Evolutionary conservation across 2,113 vertebrate species (phyloP), one percentile per base, ranked within the genome.

Genomic region (Picathartes gymnocephalus): DNA sequence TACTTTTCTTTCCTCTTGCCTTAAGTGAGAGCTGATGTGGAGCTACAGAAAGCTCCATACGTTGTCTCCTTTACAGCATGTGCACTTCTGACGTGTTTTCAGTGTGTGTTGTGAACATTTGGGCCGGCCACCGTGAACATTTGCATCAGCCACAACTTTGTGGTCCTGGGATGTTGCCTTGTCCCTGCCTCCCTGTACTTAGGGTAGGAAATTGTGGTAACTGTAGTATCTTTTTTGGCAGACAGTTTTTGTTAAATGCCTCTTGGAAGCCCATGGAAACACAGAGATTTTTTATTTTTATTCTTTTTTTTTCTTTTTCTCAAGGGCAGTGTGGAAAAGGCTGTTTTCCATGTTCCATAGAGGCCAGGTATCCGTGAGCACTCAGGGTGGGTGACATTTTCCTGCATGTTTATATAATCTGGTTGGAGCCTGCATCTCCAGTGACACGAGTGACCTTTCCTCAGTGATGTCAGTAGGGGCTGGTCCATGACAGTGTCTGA

Each of bases 131-230:
- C 68, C 15, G 0, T 27, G 71, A 88, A 44, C 20, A 27, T 86
- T 91, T 82, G 35, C 66, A 24, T 82, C 69, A 77, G 54, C 93
- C 78, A 60, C 78, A 39, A 13, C 76, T 88, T 65, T 0, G 2
- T 68, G 85, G 92, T 83, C 69, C 28, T 11, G 51, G 86, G 79
- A 30, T 33, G n/a, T 48, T 94, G 94, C 76, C 69, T 73, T 81
- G 60, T 77, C 44, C 33, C 51, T 79, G 31, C 50, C 30, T 76
- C 47, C 31, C 48, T 92, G 31, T 51, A 8, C 37, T 86, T 83
- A 44, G 72, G 60, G 50, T 53, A 81, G 92, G 90, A 90, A 95
- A 23, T 22, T 81, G 88, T 80, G 92, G 79, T 86, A 47, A 45
- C 70, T 51, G 15, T 15, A 28, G 24, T 62, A 10, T 74, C 82